Percentiles rank a stretch among this genome's conserved stretches.
phyloP scores from a whole-genome alignment of 2,888 invertebrate genomes.

The Lepeophtheirus nordmannii region DNA sequence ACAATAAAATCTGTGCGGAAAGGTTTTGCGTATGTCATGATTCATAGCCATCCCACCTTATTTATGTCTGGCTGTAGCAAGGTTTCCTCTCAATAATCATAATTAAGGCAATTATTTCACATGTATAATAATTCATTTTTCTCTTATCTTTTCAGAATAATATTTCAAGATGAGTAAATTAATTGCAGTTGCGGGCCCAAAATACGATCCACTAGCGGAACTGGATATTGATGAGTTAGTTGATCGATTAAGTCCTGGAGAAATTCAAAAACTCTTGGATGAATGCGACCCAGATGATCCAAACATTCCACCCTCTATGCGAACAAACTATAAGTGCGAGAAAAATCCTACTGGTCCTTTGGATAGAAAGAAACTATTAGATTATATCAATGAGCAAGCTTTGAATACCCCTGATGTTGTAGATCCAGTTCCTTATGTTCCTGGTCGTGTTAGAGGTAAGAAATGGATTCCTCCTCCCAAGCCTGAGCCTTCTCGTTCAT shows the following conservation, averaged over 20 bases:
- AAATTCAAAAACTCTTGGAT: slow-evolving; percentile 89
- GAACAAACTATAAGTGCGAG: slow-evolving; percentile 87
- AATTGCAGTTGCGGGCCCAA: neutral
- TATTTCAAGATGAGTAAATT: neutral
- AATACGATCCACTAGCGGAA: slow-evolving; percentile 38
- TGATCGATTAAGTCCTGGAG: slow-evolving; percentile 79
- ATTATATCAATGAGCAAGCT: slow-evolving; percentile 95
- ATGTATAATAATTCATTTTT: no score
- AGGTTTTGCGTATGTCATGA: no score
- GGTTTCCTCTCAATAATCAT: no score
- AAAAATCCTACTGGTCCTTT: slow-evolving; percentile 90
- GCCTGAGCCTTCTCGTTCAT: neutral
- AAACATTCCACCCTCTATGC: slow-evolving; percentile 84
- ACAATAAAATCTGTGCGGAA: no score
- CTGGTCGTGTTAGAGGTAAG: slow-evolving; percentile 78
- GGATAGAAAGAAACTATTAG: slow-evolving; percentile 82
- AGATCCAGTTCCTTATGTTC: slow-evolving; percentile 79
- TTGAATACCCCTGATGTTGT: slow-evolving; percentile 92
- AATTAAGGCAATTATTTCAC: no score
- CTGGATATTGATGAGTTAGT: slow-evolving; percentile 89
- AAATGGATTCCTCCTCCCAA: slow-evolving; percentile 43
- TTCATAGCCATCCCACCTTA: no score
- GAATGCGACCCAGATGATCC: slow-evolving; percentile 99
- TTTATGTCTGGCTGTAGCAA: no score
- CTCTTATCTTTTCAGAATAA: no score